Evolutionary conservation across 2,888 invertebrate genomes (phyloP).

Genomic region (Camponotus fellah): DNA sequence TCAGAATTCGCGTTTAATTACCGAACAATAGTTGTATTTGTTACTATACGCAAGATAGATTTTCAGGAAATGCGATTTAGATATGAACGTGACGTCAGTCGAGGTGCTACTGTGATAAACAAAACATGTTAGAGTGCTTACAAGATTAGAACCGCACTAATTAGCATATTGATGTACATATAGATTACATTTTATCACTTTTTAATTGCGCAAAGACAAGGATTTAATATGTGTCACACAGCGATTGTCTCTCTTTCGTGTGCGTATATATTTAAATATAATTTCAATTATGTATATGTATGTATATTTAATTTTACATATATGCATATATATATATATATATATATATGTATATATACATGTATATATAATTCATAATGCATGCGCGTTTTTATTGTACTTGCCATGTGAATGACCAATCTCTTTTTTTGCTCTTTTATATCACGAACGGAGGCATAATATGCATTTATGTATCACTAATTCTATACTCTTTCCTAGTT

Average conservation of each 20-base stretch:
- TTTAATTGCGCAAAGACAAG: slow-evolving; percentile 20
- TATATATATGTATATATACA: too few species aligned
- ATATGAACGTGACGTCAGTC: slow-evolving; percentile 38
- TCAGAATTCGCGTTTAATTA: neutral
- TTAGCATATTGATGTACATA: slow-evolving; percentile 64
- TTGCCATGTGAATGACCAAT: neutral
- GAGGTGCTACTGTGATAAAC: slow-evolving; percentile 61
- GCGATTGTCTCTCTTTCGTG: neutral
- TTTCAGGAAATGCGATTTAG: slow-evolving; percentile 27
- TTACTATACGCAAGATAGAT: slow-evolving; percentile 10
- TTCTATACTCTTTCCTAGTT: neutral
- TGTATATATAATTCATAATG: neutral
- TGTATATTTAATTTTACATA: too few species aligned
- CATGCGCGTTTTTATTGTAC: neutral
- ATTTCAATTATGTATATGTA: neutral
- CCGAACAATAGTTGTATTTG: slow-evolving; percentile 27
- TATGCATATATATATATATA: too few species aligned
- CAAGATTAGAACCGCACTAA: slow-evolving; percentile 3
- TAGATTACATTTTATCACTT: slow-evolving; percentile 48
- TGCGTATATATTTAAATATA: slow-evolving; percentile 6
- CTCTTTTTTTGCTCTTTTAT: neutral
- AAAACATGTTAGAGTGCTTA: slow-evolving; percentile 46
- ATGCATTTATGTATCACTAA: slow-evolving; percentile 8
- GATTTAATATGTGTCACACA: neutral
- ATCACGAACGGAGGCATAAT: neutral